phyloP scores from a whole-genome alignment of 2,797 vertebrate species.

The Dendrocincla fuliginosa region DNA sequence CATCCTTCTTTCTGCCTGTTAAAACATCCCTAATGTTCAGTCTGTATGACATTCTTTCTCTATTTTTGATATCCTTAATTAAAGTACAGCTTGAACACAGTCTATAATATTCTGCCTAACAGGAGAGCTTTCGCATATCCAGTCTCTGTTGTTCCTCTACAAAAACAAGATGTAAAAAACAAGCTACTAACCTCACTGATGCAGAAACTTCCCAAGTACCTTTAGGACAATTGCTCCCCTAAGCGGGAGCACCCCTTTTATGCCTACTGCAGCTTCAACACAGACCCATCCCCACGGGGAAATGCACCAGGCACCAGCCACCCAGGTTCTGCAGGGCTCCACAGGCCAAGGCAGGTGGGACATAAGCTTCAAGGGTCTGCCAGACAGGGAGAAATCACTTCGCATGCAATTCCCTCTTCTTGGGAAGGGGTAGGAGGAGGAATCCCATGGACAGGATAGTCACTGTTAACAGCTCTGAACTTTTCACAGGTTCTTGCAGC shows the following conservation, averaged over 20 bases:
- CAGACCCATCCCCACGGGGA: rapidly evolving
- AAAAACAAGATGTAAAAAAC: background rate
- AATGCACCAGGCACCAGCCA: background rate
- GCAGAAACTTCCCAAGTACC: background rate
- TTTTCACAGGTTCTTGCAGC: background rate
- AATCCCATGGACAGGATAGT: background rate
- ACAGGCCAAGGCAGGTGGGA: background rate
- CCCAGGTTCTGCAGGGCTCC: background rate
- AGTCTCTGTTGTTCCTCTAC: background rate
- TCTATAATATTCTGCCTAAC: background rate
- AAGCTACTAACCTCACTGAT: background rate
- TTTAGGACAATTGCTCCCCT: background rate
- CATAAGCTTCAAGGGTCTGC: rapidly evolving
- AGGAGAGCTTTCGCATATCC: background rate
- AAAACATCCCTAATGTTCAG: background rate
- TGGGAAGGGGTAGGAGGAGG: background rate
- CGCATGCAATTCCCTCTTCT: background rate
- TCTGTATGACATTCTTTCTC: background rate
- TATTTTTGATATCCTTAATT: background rate
- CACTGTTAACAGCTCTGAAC: background rate
- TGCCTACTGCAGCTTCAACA: background rate
- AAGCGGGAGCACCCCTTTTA: background rate
- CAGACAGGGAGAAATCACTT: background rate
- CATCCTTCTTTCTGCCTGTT: background rate
- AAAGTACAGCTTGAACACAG: background rate